phyloP scores from a whole-genome alignment of 1,140 invertebrate genomes.

The Euwallacea similis region DNA sequence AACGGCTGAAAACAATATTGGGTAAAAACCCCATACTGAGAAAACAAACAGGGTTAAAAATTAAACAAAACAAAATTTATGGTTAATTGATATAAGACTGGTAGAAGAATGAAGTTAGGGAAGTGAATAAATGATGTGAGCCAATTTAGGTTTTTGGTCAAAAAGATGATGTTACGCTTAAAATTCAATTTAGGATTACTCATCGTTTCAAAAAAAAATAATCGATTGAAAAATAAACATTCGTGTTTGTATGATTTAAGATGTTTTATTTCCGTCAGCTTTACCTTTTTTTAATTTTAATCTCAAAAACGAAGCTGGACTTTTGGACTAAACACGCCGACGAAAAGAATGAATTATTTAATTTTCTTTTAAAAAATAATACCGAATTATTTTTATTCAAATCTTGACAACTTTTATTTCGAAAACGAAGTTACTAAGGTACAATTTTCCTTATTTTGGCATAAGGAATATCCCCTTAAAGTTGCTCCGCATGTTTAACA shows the following conservation, averaged over 20 bases:
- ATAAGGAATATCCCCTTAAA: no score
- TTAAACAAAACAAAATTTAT: conserved; percentile 37
- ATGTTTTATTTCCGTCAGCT: conserved; percentile 31
- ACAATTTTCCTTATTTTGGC: no score
- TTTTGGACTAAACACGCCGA: no score
- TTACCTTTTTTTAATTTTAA: no score
- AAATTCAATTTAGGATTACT: conserved; percentile 49
- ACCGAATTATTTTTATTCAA: no score
- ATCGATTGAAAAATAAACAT: conserved; percentile 45
- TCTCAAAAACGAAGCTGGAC: no score
- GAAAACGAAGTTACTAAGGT: no score
- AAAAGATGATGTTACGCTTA: conserved; percentile 37
- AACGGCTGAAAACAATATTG: neutral
- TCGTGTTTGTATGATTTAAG: conserved; percentile 46
- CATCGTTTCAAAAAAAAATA: conserved; percentile 48
- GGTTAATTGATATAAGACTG: conserved; percentile 50
- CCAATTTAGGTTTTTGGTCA: conserved; percentile 31
- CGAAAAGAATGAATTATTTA: no score
- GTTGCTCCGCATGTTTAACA: no score
- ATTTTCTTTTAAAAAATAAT: no score
- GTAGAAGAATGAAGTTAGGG: conserved; percentile 49
- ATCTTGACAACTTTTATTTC: no score
- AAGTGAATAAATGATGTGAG: conserved; percentile 47
- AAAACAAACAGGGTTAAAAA: conserved; percentile 48
- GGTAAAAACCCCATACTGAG: conserved; percentile 1